A percentile compares a stretch with the other conserved stretches of the same genome.
These are phyloP conservation scores for Temnothorax unifasciatus DNA, from an alignment of 2,888 invertebrate species.

Conservation along the genomic window DNA sequence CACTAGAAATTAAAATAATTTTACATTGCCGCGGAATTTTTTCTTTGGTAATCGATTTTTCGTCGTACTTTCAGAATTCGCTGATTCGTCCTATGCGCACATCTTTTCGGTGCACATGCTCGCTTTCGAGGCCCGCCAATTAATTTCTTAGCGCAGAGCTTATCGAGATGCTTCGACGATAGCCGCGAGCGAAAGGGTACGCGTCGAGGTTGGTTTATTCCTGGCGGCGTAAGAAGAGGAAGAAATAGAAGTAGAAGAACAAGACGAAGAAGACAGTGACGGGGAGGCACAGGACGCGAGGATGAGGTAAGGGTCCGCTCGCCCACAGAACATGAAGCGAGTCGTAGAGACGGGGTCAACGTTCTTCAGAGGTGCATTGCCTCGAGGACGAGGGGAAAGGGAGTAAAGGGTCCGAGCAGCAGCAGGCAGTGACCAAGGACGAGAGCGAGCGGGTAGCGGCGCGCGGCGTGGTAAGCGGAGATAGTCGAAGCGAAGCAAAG, in stretches of 20 bases:
- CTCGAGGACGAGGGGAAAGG: conserved; percentile 76
- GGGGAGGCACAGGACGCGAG: conserved; percentile 41
- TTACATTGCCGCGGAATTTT: neutral
- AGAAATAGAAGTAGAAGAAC: conserved; percentile 67
- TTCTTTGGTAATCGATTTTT: neutral
- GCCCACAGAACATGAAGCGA: conserved; percentile 69
- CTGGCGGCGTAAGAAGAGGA: conserved; percentile 73
- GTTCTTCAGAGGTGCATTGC: conserved; percentile 84
- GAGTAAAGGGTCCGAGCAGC: conserved; percentile 51
- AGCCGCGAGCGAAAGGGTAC: conserved; percentile 74
- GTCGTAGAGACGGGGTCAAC: conserved; percentile 80
- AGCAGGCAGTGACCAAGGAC: conserved; percentile 61
- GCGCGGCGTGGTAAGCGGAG: conserved; percentile 41
- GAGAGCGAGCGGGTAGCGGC: conserved; percentile 58
- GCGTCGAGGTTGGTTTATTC: conserved; percentile 79
- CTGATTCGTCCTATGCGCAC: conserved; percentile 53
- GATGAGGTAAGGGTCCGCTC: conserved; percentile 59
- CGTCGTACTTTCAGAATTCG: conserved; percentile 18
- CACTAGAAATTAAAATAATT: neutral
- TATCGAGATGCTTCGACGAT: conserved; percentile 82
- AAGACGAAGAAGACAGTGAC: conserved; percentile 49
- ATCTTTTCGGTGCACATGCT: conserved; percentile 56
- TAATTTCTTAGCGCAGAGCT: conserved; percentile 81
- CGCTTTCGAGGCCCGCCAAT: conserved; percentile 78
- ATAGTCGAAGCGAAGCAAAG: conserved; percentile 65